phyloP scores from a whole-genome alignment of 2,113 vertebrate genomes.

The Oxyruncus cristatus region DNA sequence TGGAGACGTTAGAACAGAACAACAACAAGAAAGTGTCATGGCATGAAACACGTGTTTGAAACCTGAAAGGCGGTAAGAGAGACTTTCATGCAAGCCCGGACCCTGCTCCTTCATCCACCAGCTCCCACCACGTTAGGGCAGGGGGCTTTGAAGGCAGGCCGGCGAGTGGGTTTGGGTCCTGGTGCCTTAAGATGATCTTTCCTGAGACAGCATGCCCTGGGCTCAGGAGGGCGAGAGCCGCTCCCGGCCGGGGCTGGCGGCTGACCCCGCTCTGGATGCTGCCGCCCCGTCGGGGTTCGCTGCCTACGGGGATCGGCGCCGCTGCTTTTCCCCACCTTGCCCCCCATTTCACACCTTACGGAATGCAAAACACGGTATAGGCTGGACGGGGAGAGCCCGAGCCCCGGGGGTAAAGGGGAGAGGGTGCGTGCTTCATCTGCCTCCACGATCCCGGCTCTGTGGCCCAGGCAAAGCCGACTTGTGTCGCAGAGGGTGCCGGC shows the following conservation, averaged over 20 bases:
- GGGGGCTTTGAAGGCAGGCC: neutral
- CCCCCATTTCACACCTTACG: neutral
- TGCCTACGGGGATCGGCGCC: neutral
- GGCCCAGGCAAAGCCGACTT: neutral
- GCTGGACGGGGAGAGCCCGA: neutral
- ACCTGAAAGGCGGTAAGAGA: neutral
- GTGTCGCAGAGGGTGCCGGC: neutral
- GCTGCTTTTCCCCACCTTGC: neutral
- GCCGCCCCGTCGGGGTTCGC: neutral
- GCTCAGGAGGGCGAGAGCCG: neutral
- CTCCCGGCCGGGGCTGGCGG: neutral
- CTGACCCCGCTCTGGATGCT: neutral
- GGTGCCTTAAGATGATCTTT: neutral
- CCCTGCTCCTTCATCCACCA: neutral
- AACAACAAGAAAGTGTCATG: neutral
- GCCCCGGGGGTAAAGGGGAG: no score
- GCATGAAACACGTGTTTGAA: neutral
- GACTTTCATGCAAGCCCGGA: neutral
- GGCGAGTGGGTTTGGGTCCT: accelerated
- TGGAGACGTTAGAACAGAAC: slow-evolving; percentile 4
- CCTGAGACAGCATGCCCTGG: neutral
- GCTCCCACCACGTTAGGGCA: neutral
- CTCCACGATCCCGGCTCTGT: neutral
- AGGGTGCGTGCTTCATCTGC: neutral
- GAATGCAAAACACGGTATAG: neutral